Conservation (phyloP, 2,113 vertebrate species). For the Sisor rabdophorus region DNA sequence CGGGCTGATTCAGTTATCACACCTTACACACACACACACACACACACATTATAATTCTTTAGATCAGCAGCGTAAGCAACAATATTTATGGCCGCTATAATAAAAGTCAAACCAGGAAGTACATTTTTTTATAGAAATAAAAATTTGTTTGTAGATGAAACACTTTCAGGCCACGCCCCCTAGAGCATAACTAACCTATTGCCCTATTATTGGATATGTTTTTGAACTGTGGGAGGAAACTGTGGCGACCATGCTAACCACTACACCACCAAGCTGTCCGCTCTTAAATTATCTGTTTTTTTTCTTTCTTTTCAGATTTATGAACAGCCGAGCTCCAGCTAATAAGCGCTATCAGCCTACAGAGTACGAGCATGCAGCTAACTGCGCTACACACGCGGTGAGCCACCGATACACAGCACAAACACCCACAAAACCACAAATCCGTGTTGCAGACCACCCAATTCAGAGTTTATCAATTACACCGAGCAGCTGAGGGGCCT, state of each 20-base stretch:
- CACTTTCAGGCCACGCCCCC: neutral
- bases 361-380: slow-evolving; percentile 90
- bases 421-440: neutral
- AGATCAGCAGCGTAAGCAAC: neutral
- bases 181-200: neutral
- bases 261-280: no score
- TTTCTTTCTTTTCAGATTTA: slow-evolving; percentile 76
- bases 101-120: neutral
- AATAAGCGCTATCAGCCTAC: slow-evolving; percentile 93
- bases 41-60: neutral
- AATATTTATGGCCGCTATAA: neutral
- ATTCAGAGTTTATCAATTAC: no score
- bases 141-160: neutral
- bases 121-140: neutral
- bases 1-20: neutral
- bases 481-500: no score
- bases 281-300: neutral
- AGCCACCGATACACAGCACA: slow-evolving; percentile 58
- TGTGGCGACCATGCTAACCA: no score
- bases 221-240: no score
- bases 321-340: slow-evolving; percentile 89
- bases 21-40: slow-evolving; percentile 1
- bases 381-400: slow-evolving; percentile 94
- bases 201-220: no score
- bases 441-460: no score